Conservation (phyloP, 2,888 invertebrate genomes). For the Crepidodera aurea region DNA sequence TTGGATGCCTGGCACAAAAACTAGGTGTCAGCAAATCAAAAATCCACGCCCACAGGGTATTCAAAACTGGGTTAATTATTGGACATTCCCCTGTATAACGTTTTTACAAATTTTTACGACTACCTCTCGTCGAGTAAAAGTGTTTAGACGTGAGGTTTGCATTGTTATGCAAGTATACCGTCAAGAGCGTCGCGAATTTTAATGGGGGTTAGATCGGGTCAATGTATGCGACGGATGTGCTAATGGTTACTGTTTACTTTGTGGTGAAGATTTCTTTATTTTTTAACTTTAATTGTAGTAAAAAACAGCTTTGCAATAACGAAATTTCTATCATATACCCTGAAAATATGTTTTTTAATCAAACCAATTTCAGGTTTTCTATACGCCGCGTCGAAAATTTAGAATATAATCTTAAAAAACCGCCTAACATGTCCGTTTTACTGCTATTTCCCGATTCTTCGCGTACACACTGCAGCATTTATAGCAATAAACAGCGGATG, state of each 20-base stretch:
- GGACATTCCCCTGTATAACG: neutral
- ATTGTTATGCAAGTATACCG: slow-evolving; percentile 20
- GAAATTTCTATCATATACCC: too few species aligned
- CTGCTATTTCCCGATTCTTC: neutral
- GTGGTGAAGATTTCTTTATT: neutral
- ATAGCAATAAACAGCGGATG: slow-evolving; percentile 14
- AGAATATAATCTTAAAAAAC: neutral
- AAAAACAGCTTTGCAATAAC: too few species aligned
- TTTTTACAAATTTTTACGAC: slow-evolving; percentile 7
- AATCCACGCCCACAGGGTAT: too few species aligned
- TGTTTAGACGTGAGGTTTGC: slow-evolving; percentile 16
- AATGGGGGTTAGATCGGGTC: slow-evolving; percentile 18
- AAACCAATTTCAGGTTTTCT: too few species aligned
- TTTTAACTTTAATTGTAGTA: too few species aligned
- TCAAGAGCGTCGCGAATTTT: slow-evolving; percentile 13
- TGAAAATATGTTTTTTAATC: too few species aligned
- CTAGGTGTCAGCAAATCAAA: too few species aligned
- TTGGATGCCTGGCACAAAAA: too few species aligned
- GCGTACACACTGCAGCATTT: neutral
- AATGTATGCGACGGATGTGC: slow-evolving; percentile 14
- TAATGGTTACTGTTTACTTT: slow-evolving; percentile 13
- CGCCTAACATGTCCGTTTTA: neutral
- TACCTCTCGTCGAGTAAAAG: neutral
- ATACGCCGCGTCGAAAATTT: neutral
- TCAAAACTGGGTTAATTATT: too few species aligned